phyloP scores from a whole-genome alignment of 2,888 invertebrate species.

The Lepidochitona cinerea region DNA sequence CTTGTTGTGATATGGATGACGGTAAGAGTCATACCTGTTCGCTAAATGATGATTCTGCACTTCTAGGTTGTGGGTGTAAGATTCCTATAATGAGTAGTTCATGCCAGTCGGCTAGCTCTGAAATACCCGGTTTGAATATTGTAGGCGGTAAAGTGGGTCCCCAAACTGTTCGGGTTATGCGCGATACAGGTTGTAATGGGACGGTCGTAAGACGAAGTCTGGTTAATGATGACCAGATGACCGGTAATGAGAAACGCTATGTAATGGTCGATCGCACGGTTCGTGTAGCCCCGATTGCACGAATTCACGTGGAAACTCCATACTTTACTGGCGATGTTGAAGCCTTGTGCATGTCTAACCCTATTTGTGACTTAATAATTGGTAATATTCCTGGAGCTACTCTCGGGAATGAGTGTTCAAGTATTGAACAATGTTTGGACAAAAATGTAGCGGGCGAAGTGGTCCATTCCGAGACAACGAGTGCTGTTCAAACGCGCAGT shows the following conservation, averaged over 20 bases:
- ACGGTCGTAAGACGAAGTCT: constrained; percentile 10
- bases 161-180: not conserved
- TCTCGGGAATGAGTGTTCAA: not conserved
- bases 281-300: constrained; percentile 2
- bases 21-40: not conserved
- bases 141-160: not conserved
- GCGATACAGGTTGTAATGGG: constrained; percentile 13
- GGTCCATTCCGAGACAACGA: no score
- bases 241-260: not conserved
- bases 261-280: constrained; percentile 8
- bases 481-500: not conserved
- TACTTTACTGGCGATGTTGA: constrained; percentile 10
- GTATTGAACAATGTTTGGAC: no score
- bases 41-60: not conserved
- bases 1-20: not conserved
- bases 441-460: no score
- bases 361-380: constrained; percentile 13
- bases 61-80: not conserved
- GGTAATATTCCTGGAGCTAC: constrained; percentile 6
- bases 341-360: constrained; percentile 11
- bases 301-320: constrained; percentile 6
- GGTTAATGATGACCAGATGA: not conserved
- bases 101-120: not conserved
- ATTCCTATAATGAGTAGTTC: not conserved
- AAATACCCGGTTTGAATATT: not conserved